Evolutionary conservation across 2,113 vertebrate genomes (phyloP).

Genomic region (Thalassarche chlororhynchos): DNA sequence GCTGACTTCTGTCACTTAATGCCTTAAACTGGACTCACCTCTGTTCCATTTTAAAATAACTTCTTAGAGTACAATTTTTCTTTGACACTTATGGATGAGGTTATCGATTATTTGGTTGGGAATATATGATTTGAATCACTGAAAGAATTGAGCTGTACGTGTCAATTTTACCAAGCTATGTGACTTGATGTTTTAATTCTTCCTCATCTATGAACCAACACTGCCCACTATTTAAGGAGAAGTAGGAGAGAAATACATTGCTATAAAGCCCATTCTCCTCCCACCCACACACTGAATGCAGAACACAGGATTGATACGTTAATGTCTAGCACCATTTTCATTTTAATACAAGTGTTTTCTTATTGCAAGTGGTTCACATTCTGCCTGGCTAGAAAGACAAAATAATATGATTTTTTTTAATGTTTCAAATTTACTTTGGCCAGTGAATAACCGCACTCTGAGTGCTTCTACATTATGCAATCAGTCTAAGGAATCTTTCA

Average conservation of each 20-base stretch:
- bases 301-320: neutral
- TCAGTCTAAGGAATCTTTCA: slow-evolving; percentile 1
- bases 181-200: neutral
- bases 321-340: neutral
- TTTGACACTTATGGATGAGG: neutral
- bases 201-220: neutral
- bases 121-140: neutral
- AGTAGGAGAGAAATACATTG: neutral
- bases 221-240: neutral
- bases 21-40: neutral
- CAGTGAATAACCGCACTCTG: slow-evolving; percentile 20
- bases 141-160: neutral
- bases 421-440: slow-evolving; percentile 17
- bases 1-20: neutral
- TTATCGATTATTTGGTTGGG: neutral
- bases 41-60: neutral
- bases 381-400: slow-evolving; percentile 9
- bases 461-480: neutral
- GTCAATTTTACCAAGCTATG: neutral
- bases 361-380: neutral
- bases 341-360: slow-evolving; percentile 1
- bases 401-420: slow-evolving; percentile 54
- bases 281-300: neutral
- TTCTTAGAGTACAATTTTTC: neutral
- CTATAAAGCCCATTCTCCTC: neutral